phyloP scores from a whole-genome alignment of 2,113 vertebrate species.

The Xyliphius kryptos region DNA sequence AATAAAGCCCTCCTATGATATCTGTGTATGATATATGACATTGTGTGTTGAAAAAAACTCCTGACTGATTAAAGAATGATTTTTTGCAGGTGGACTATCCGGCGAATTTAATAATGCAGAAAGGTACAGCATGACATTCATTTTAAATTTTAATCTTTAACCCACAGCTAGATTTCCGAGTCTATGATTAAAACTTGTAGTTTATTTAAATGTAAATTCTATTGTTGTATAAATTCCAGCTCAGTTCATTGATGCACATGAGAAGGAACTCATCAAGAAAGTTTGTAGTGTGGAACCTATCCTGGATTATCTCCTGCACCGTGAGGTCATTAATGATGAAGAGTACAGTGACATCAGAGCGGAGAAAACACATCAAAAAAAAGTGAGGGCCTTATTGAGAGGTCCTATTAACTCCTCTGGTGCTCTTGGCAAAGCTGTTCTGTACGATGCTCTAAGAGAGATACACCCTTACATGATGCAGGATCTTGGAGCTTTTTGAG shows the following conservation, averaged over 20 bases:
- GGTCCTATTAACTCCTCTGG: conserved; percentile 7
- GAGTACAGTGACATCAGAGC: not conserved
- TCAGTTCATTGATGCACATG: conserved; percentile 50
- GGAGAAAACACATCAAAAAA: not conserved
- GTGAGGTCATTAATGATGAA: not conserved
- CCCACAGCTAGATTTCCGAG: too few species aligned
- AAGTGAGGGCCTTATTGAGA: conserved; percentile 21
- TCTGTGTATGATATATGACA: too few species aligned
- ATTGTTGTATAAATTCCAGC: conserved; percentile 5
- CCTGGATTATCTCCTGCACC: conserved; percentile 44
- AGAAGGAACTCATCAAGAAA: fast-evolving
- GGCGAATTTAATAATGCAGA: too few species aligned
- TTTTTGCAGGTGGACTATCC: too few species aligned
- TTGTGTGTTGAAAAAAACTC: too few species aligned
- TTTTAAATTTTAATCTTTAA: not conserved
- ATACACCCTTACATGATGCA: not conserved
- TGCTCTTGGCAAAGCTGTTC: conserved; percentile 6
- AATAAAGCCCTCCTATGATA: too few species aligned
- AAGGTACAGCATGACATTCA: not conserved
- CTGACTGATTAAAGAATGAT: too few species aligned
- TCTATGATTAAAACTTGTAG: not conserved
- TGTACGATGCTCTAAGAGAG: conserved; percentile 18
- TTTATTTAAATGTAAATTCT: too few species aligned
- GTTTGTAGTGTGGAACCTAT: conserved; percentile 21
- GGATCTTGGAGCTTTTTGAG: conserved; percentile 24